These are phyloP conservation scores for Drosophila neonasuta DNA, from an alignment of 2,888 invertebrate genomes.

Conservation along the genomic window DNA sequence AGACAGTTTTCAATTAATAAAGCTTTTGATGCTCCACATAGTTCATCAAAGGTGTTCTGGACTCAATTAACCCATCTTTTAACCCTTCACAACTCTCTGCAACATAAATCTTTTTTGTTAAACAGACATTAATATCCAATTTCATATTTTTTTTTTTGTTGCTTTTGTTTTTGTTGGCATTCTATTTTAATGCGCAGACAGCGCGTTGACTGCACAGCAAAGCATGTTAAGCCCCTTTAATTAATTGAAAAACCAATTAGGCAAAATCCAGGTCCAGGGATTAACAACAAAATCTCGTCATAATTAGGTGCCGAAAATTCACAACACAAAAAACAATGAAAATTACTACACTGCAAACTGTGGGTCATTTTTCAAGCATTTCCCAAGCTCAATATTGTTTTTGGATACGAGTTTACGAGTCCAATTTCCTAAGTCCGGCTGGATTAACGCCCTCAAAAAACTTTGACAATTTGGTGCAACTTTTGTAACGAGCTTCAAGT, in stretches of 20 bases:
- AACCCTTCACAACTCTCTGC: background rate
- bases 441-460: constrained; percentile 57
- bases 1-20: constrained; percentile 73
- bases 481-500: constrained; percentile 21
- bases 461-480: constrained; percentile 55
- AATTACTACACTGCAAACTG: constrained; percentile 25
- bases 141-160: constrained; percentile 7
- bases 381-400: constrained; percentile 23
- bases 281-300: constrained; percentile 72
- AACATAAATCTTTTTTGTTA: background rate
- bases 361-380: constrained; percentile 37
- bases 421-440: constrained; percentile 31
- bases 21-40: constrained; percentile 10
- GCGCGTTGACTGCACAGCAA: constrained; percentile 23
- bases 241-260: constrained; percentile 73
- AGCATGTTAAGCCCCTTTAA: constrained; percentile 55
- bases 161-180: background rate
- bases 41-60: constrained; percentile 3
- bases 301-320: constrained; percentile 66
- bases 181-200: constrained; percentile 19
- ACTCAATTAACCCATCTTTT: constrained; percentile 11
- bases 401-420: constrained; percentile 4
- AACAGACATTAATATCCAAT: constrained; percentile 17
- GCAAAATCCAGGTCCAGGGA: constrained; percentile 52
- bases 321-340: constrained; percentile 52